Evolutionary conservation across 2,797 vertebrate genomes (phyloP), one percentile per base, ranked within the genome.

Genomic region (Potorous gilbertii): DNA sequence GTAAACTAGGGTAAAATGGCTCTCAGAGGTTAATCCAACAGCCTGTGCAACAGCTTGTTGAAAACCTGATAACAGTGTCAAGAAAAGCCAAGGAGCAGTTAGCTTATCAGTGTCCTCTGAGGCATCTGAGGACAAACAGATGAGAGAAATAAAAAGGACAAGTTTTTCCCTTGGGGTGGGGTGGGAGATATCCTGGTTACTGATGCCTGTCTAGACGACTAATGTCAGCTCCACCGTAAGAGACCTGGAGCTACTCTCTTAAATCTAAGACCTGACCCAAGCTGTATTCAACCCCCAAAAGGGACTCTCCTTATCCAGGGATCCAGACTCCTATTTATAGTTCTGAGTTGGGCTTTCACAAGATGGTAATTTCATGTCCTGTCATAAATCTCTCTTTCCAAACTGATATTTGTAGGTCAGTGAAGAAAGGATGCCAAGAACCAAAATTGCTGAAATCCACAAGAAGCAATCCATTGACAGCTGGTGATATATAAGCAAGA

Each of bases 271-370:
- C 0, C 34, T 3, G 91, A n/a, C 11, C 93, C 0, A 28, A 54
- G 56, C 59, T 29, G 1, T 28, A 89, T 34, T 16, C 50, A 54
- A 31, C 57, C n/a, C 3, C 6, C 46, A 0, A 55, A 16, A 9
- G 21, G 54, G 56, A 62, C 0, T 13, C 93, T 57, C 4, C 87
- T 56, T 56, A 87, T 56, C 57, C 31, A 0, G 40, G 54, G 62
- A 57, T 46, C 95, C 55, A 96, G 92, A 21, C 28, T 90, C 90
- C 98, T 98, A 97, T 98, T 98, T 97, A 97, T 92, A 98, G 97
- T 92, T 0, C 21, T 0, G 90, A 93, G 91, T 12, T 8, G 89
- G 40, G 95, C 95, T 97, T 93, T 92, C 95, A 91, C 97, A 95
- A 91, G 96, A 95, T 0, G 91, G 94, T 54, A 92, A 98, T 97